Conservation (phyloP, 2,888 invertebrate genomes). For the Elegia similella region DNA sequence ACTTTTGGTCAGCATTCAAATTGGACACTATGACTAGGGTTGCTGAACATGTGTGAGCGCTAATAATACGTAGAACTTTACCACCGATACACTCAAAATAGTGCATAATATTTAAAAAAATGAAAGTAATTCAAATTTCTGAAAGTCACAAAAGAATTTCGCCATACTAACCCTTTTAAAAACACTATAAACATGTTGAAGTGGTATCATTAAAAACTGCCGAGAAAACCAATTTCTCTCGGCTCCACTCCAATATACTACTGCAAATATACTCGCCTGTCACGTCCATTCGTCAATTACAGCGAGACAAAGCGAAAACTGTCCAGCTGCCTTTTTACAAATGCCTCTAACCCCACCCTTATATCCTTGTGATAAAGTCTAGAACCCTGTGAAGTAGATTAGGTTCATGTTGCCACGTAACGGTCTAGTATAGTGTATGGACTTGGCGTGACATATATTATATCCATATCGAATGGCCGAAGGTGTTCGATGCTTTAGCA, state of each 20-base stretch:
- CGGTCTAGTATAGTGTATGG: neutral
- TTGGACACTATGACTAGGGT: too few relatives aligned
- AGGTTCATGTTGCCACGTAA: neutral
- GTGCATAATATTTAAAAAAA: too few relatives aligned
- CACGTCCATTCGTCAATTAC: constrained; percentile 23
- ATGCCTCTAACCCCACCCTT: neutral
- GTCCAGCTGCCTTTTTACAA: neutral
- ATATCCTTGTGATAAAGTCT: neutral
- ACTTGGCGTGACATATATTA: neutral
- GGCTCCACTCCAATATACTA: constrained; percentile 11
- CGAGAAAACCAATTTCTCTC: neutral
- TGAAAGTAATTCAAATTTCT: too few relatives aligned
- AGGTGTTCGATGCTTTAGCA: neutral
- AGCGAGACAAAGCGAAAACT: constrained; percentile 18
- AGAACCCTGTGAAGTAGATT: neutral
- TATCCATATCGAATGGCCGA: neutral
- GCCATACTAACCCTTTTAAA: neutral
- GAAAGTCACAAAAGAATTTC: too few relatives aligned
- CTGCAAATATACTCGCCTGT: constrained; percentile 20
- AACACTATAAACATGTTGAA: neutral
- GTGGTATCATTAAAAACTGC: neutral
- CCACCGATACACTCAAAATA: too few relatives aligned
- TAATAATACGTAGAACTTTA: too few relatives aligned
- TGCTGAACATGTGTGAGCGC: too few relatives aligned
- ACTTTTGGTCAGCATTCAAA: too few relatives aligned